Evolutionary conservation across 2,888 invertebrate species (phyloP), one percentile per base, ranked within the genome.

Genomic region (Belgica antarctica): DNA sequence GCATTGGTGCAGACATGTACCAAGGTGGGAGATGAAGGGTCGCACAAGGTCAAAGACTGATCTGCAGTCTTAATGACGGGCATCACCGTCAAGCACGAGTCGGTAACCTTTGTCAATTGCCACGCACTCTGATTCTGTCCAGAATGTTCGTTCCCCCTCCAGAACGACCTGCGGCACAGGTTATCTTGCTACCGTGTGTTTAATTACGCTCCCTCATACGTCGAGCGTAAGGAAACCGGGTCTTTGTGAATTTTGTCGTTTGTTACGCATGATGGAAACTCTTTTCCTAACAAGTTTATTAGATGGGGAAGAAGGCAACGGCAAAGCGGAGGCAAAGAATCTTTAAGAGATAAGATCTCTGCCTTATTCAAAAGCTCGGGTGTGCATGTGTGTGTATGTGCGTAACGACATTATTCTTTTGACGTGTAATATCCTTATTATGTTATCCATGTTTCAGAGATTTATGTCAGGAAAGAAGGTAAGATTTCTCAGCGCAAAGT

Each of bases 341-440:
- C 34, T 31, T 12, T 31, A n/a, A n/a, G 34, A 12, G 34, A 31
- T 31, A 31, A 31, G 46, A 15, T 46, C 15, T 46, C 46, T 12
- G 46, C 17, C 46, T 7, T 46, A 7, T 7, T 15, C 46, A 7
- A 5, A 46, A 52, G n/a, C 19, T 22, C 19, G 4, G 25, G 59
- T 27, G 59, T 59, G 59, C 52, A 24, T 52, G 19, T 2, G 7
- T 52, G 52, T 52, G 15, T 25, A 27, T 59, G 59, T 22, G 4
- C 27, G 3, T 46, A 15, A 12, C 12, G 34, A 12, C 12, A 31
- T 25, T 68, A 68, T 68, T 68, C 57, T 19, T 57, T 68, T 52
- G 52, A 68, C 68, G 68, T 68, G 57, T 57, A 52, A 52, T 68
- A 68, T 57, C 68, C 47, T 68, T 68, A 68, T 68, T 68, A 68